Conservation (phyloP, 2,797 vertebrate genomes). For the Iguana delicatissima region DNA sequence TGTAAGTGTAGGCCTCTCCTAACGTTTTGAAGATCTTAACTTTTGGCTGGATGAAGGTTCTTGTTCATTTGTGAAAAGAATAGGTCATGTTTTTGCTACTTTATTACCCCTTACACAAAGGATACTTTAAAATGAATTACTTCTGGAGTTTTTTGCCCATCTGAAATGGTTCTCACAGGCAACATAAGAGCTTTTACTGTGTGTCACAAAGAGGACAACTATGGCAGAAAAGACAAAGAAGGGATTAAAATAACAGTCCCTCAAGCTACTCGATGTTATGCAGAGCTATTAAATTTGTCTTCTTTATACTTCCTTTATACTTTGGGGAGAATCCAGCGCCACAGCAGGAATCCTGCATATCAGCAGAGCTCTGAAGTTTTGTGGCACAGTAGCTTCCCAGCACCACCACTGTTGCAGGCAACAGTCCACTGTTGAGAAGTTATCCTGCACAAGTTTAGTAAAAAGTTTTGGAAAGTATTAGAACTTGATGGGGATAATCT, state of each 20-base stretch:
- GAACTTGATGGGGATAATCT: neutral
- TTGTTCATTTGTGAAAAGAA: conserved; percentile 6
- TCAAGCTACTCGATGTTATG: neutral
- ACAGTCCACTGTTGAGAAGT: neutral
- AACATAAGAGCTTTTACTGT: neutral
- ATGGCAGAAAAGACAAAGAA: conserved; percentile 15
- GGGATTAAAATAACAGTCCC: conserved; percentile 6
- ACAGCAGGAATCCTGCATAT: conserved; percentile 1
- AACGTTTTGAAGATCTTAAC: neutral
- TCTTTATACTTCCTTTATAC: neutral
- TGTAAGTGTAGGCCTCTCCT: neutral
- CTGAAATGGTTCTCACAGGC: neutral
- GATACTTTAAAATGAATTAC: neutral
- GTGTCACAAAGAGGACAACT: neutral
- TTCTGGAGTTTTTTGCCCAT: neutral
- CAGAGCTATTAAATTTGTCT: neutral
- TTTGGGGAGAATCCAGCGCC: conserved; percentile 6
- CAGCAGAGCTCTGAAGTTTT: neutral
- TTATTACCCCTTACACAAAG: conserved; percentile 26
- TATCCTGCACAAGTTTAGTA: neutral
- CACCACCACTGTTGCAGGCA: neutral
- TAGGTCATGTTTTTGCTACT: conserved; percentile 1
- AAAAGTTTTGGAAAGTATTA: neutral
- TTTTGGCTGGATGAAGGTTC: neutral
- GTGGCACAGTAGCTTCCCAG: neutral